phyloP scores from a whole-genome alignment of 2,797 vertebrate genomes.

The Diglossa cyanea region DNA sequence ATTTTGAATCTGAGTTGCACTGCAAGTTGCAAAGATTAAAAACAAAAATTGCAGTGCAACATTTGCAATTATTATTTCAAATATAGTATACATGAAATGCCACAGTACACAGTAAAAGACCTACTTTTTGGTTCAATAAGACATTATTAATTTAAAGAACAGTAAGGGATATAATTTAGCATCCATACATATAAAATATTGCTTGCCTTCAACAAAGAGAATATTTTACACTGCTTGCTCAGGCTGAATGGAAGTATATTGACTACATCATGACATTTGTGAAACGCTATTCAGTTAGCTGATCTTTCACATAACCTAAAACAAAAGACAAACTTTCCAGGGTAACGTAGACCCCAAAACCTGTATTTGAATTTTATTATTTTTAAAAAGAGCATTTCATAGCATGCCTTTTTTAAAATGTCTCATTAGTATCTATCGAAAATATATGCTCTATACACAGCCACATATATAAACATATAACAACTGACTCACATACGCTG shows the following conservation, averaged over 20 bases:
- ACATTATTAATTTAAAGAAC: background rate
- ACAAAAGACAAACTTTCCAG: background rate
- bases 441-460: background rate
- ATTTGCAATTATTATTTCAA: background rate
- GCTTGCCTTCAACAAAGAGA: background rate
- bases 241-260: background rate
- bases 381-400: background rate
- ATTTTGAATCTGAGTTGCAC: background rate
- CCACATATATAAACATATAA: background rate
- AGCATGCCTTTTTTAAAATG: background rate
- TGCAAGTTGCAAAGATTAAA: background rate
- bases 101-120: background rate
- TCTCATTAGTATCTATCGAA: background rate
- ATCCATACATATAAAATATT: background rate
- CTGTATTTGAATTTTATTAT: background rate
- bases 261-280: background rate
- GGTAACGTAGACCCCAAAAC: background rate
- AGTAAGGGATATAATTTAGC: background rate
- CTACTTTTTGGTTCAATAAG: background rate
- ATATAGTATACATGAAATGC: background rate
- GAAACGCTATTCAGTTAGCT: background rate
- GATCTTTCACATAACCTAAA: background rate
- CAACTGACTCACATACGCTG: conserved; percentile 46
- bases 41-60: background rate
- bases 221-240: background rate